Percentiles rank a stretch among this genome's conserved stretches.
Evolutionary conservation across 1,140 invertebrate genomes (phyloP).

Genomic region (Dendrolimus punctatus): DNA sequence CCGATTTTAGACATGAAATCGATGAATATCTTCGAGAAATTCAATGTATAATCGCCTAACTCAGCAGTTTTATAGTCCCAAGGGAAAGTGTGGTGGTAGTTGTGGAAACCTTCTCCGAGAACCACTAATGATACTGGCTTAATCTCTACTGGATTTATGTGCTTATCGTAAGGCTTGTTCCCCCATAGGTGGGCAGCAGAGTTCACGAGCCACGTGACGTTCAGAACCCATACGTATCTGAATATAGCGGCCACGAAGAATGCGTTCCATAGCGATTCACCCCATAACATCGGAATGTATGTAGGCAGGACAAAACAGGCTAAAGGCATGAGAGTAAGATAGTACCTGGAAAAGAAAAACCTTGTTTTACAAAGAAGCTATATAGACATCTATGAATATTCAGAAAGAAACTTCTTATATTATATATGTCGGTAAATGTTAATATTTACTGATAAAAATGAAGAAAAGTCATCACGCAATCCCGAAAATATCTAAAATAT

Average conservation of each 20-base stretch:
- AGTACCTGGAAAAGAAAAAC: constrained; percentile 74
- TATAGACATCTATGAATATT: no score
- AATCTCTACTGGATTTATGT: constrained; percentile 78
- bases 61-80: constrained; percentile 82
- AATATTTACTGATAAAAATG: no score
- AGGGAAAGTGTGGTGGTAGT: constrained; percentile 86
- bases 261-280: constrained; percentile 74
- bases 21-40: constrained; percentile 77
- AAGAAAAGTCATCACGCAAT: no score
- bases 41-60: constrained; percentile 72
- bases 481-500: no score
- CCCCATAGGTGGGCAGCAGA: constrained; percentile 83
- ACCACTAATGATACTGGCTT: constrained; percentile 73
- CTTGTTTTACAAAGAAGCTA: neutral
- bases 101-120: constrained; percentile 79
- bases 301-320: constrained; percentile 84
- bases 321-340: constrained; percentile 78
- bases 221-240: constrained; percentile 77
- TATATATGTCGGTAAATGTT: no score
- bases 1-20: constrained; percentile 76
- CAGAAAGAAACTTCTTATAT: no score
- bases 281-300: constrained; percentile 81
- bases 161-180: constrained; percentile 81
- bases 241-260: constrained; percentile 76
- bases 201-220: constrained; percentile 86